Conservation (phyloP, 2,797 vertebrate species). For the Cynodonichthys magdalenae region DNA sequence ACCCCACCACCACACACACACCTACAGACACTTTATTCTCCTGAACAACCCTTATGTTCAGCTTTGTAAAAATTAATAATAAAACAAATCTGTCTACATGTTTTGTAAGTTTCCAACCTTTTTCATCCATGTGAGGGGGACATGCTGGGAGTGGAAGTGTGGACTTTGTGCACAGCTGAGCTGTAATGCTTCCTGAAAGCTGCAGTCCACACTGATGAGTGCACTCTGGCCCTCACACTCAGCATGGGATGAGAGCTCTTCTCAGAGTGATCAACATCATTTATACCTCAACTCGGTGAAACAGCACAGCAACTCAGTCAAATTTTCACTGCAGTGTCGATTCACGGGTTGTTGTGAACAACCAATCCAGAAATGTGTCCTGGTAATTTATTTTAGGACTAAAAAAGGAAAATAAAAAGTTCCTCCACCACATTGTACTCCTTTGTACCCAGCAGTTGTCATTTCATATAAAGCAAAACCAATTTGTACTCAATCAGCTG, state of each 20-base stretch:
- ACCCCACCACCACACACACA: slow-evolving; percentile 2
- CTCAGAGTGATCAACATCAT: slow-evolving; percentile 55
- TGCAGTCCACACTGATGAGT: slow-evolving; percentile 60
- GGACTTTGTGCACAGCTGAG: slow-evolving; percentile 28
- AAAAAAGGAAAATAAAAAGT: too few relatives aligned
- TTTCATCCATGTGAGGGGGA: slow-evolving; percentile 34
- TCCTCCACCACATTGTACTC: too few relatives aligned
- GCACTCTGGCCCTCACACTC: slow-evolving; percentile 49
- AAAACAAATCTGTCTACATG: too few relatives aligned
- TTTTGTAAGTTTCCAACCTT: slow-evolving; percentile 21
- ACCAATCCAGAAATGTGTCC: background rate
- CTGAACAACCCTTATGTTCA: slow-evolving; percentile 16
- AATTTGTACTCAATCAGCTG: too few relatives aligned
- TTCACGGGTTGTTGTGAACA: background rate
- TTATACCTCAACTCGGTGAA: slow-evolving; percentile 32
- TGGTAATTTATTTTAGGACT: background rate
- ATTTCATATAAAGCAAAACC: too few relatives aligned
- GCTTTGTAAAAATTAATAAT: slow-evolving; percentile 21
- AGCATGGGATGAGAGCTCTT: slow-evolving; percentile 48
- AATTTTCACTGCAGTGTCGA: background rate
- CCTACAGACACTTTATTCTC: slow-evolving; percentile 7
- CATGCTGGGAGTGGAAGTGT: slow-evolving; percentile 17
- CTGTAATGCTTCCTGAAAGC: slow-evolving; percentile 56
- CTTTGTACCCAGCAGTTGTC: too few relatives aligned
- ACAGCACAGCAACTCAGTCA: slow-evolving; percentile 4